Conservation (phyloP, 2,113 vertebrate species). For the Crotalus horridus region DNA sequence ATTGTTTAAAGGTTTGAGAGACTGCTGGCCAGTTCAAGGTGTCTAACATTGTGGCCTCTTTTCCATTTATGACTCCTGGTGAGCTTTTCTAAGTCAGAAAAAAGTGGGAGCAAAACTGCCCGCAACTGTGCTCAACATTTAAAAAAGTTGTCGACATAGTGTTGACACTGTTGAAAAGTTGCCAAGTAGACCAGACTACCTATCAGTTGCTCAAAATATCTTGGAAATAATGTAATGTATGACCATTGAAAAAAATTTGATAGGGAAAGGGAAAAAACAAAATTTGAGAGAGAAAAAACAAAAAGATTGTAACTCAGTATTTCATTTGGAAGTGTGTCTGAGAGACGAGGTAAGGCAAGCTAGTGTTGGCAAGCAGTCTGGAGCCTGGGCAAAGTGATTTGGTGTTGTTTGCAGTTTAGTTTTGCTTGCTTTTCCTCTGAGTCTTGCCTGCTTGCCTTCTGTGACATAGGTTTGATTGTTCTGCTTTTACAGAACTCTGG, state of each 20-base stretch:
- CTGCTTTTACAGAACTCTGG: neutral
- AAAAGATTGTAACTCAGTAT: neutral
- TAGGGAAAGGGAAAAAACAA: neutral
- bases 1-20: neutral
- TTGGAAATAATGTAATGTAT: neutral
- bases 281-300: neutral
- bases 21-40: neutral
- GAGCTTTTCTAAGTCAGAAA: neutral
- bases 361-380: neutral
- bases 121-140: neutral
- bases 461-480: neutral
- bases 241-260: neutral
- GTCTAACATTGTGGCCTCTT: neutral
- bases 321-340: neutral
- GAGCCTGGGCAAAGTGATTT: neutral
- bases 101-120: neutral
- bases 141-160: neutral
- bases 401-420: neutral
- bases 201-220: neutral
- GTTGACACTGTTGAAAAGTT: neutral
- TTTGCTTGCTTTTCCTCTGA: neutral
- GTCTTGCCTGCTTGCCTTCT: neutral
- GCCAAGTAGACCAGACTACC: neutral
- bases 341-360: neutral
- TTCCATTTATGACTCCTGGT: neutral